Percentiles rank a stretch among this genome's conserved stretches.
phyloP scores from a whole-genome alignment of 2,888 invertebrate genomes.

The Phytoseiulus persimilis region DNA sequence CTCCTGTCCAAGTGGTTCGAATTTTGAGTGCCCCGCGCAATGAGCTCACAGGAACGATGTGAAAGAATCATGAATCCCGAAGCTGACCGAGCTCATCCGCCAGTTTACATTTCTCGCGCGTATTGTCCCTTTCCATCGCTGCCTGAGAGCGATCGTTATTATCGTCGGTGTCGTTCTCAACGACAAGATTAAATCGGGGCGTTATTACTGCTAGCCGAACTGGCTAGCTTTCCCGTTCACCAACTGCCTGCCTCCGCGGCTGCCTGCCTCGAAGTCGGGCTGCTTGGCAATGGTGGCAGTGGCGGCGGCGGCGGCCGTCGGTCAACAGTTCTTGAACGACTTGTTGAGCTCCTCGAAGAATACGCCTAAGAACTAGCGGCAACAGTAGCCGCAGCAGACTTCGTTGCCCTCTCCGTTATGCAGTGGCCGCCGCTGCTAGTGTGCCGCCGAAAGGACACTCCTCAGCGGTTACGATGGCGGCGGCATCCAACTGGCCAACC shows the following conservation, averaged over 20 bases:
- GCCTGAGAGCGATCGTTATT: not conserved
- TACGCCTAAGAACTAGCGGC: not conserved
- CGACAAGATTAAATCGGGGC: not conserved
- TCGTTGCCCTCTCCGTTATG: not conserved
- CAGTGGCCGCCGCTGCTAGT: not conserved
- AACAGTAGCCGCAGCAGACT: not conserved
- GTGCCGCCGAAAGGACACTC: not conserved
- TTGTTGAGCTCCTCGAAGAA: not conserved
- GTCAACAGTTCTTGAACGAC: slow-evolving; percentile 5
- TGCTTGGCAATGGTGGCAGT: not conserved
- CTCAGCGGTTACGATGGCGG: not conserved
- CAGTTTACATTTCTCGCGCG: not conserved
- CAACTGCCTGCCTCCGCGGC: not conserved
- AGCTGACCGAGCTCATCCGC: not conserved
- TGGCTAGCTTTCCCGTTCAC: not conserved
- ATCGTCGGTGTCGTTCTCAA: not conserved
- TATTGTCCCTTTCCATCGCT: not conserved
- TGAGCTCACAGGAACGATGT: not conserved
- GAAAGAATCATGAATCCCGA: not conserved
- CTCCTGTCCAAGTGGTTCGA: too few species aligned
- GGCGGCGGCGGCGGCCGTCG: not conserved
- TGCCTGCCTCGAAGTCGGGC: not conserved
- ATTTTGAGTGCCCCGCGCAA: too few species aligned
- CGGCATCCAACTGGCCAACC: too few species aligned
- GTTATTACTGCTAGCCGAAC: not conserved